Percentiles rank a stretch among this genome's conserved stretches.
phyloP scores from a whole-genome alignment of 2,113 vertebrate genomes.

The Hippocampus comes region DNA sequence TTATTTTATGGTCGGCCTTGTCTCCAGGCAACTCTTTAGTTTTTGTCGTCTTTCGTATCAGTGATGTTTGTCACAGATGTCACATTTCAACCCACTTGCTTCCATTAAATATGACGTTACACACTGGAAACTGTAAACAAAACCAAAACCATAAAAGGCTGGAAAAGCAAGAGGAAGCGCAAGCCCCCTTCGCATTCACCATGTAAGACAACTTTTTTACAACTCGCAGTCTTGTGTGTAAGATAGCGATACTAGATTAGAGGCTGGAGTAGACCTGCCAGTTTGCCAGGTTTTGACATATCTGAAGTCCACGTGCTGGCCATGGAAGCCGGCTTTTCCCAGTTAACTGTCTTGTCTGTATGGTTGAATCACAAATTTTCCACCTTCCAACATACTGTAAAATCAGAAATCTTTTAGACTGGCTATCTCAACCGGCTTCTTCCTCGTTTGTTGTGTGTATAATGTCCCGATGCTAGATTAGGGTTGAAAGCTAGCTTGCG shows the following conservation, averaged over 20 bases:
- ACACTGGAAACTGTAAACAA: background rate
- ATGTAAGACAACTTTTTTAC: background rate
- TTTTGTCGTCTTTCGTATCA: constrained; percentile 1
- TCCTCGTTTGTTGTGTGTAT: too few relatives aligned
- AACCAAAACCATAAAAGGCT: background rate
- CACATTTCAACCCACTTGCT: background rate
- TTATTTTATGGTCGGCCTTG: background rate
- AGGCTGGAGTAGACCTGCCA: too few relatives aligned
- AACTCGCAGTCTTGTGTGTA: background rate
- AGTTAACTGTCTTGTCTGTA: too few relatives aligned
- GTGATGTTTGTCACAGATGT: constrained; percentile 4
- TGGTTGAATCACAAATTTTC: background rate
- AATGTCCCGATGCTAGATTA: background rate
- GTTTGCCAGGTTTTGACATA: too few relatives aligned
- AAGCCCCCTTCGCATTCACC: background rate
- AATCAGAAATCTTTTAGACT: background rate
- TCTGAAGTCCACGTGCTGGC: too few relatives aligned
- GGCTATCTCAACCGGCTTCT: too few relatives aligned
- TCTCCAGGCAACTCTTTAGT: background rate
- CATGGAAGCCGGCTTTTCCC: too few relatives aligned
- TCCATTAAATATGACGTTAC: constrained; percentile 4
- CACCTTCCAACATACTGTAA: background rate
- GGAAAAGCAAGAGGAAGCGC: background rate
- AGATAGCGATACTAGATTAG: too few relatives aligned
- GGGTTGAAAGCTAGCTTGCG: background rate